Evolutionary conservation across 2,113 vertebrate genomes (phyloP), one percentile per base, ranked within the genome.

Genomic region (Prionailurus bengalensis): DNA sequence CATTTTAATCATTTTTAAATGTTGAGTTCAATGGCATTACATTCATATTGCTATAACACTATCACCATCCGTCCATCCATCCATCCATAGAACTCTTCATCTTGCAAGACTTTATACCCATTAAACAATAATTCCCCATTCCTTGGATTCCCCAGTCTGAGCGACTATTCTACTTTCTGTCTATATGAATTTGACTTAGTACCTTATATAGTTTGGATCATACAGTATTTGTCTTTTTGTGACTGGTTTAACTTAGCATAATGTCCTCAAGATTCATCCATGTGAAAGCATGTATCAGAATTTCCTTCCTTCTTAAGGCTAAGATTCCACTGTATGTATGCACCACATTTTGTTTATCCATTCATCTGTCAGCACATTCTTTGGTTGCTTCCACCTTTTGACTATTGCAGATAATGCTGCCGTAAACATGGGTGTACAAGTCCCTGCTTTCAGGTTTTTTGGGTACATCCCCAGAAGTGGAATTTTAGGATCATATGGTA

Each of bases 241-340:
- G 61, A 86, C 13, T 93, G 33, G 3, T 82, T 90, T 97, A 80
- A 85, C 39, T 58, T 93, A 53, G 13, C 23, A 58, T 93, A 58
- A 86, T 61, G 21, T 84, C n/a, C 19, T 92, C 27, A n/a, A 58
- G 14, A 8, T 83, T 92, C 36, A 71, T 81, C 36, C 68, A 10
- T 73, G n/a, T 89, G 71, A 89, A 85, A 93, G 17, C 79, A 16
- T 65, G 27, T 86, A 13, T 93, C 51, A 93, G 68, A 91, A 78
- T 91, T 87, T 85, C 3, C 27, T 76, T 71, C 15, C 21, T 83
- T 45, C 65, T 91, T 45, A 71, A 88, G 21, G 21, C 27, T 51
- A 81, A 39, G 86, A 25, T 27, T 85, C 36, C 31, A 51, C 23
- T 81, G 33, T 36, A 17, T 91, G 58, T 80, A 63, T 82, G 53